Percentiles rank a stretch among this genome's conserved stretches.
Conservation (phyloP, 2,888 invertebrate genomes). For the Anorthoa munda region DNA sequence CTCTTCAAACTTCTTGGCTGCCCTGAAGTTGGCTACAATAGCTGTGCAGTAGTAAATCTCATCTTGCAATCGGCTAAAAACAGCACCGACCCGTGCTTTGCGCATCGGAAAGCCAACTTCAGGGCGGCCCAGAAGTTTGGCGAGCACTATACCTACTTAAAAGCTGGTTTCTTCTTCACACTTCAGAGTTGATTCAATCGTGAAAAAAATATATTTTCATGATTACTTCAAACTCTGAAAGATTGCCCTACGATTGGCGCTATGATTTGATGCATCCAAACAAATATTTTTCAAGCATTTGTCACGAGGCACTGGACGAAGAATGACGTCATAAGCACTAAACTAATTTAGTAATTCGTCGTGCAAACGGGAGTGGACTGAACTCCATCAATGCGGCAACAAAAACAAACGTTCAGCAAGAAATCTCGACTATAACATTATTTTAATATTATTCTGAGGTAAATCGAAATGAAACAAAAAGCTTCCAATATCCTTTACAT, state of each 20-base stretch:
- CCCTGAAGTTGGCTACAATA: no score
- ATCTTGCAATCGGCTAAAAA: no score
- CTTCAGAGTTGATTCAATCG: no score
- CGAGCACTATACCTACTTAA: no score
- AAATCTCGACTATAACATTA: background rate
- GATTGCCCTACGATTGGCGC: background rate
- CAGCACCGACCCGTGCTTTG: no score
- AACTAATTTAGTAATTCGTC: background rate
- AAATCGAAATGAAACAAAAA: constrained; percentile 38
- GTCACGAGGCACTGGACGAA: background rate
- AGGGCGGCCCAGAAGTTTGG: no score
- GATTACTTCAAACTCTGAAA: no score
- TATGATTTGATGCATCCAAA: background rate
- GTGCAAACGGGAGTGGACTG: background rate
- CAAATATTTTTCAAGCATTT: background rate
- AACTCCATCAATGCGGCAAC: background rate
- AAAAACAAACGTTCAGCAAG: constrained; percentile 1
- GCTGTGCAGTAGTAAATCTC: no score
- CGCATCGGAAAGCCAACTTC: no score
- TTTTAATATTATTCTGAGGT: background rate
- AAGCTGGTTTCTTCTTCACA: no score
- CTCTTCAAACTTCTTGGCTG: no score
- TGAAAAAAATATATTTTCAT: no score
- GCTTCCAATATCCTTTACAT: constrained; percentile 47
- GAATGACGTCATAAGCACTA: background rate